Conservation (phyloP, 2,113 vertebrate species). For the Cynocephalus volans region DNA sequence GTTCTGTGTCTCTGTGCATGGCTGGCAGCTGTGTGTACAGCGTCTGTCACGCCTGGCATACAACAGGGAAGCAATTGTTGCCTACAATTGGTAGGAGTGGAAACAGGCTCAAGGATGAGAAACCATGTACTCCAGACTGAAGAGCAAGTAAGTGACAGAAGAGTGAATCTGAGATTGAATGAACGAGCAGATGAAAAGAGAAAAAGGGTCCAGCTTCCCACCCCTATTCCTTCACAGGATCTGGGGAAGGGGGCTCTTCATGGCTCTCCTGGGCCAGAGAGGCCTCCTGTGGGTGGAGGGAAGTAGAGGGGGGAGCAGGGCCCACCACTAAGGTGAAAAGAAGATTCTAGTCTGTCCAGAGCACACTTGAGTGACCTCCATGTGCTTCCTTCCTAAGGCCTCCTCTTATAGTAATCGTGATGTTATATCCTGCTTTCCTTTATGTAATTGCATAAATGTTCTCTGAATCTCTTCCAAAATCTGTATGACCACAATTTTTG, state of each 20-base stretch:
- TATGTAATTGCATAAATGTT: neutral
- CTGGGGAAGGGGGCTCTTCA: neutral
- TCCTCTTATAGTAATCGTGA: neutral
- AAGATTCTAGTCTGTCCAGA: neutral
- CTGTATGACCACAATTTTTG: neutral
- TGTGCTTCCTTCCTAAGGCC: neutral
- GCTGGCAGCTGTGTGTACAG: neutral
- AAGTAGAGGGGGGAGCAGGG: neutral
- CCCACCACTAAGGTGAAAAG: neutral
- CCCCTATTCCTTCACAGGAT: neutral
- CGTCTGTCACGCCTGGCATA: neutral
- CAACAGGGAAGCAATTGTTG: neutral
- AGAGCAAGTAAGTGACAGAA: neutral
- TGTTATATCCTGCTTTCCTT: neutral
- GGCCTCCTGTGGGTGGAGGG: rapidly evolving
- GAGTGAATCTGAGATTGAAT: neutral
- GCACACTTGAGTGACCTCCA: neutral
- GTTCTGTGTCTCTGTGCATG: neutral
- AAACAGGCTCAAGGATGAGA: neutral
- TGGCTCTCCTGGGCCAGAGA: neutral
- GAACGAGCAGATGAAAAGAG: neutral
- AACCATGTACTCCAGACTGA: neutral
- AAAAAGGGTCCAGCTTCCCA: neutral
- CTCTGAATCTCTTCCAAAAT: neutral
- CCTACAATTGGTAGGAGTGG: neutral